Conservation (phyloP, 2,797 vertebrate genomes). For the Semotilus atromaculatus region DNA sequence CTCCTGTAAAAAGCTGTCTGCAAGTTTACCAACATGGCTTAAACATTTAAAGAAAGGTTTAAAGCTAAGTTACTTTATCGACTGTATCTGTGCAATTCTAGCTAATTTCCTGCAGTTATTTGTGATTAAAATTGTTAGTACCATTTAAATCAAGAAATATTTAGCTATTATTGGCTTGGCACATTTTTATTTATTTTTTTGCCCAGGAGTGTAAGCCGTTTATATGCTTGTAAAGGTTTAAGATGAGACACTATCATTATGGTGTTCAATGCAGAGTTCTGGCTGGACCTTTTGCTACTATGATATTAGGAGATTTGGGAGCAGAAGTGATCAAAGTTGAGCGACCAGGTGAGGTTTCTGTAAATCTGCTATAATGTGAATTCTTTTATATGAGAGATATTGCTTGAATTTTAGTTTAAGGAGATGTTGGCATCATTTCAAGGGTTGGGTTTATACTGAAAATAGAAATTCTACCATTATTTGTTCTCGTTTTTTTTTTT, state of each 20-base stretch:
- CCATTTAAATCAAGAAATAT: neutral
- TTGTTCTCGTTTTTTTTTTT: neutral
- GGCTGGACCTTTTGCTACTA: slow-evolving; percentile 94
- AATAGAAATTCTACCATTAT: too few species aligned
- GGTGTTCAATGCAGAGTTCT: slow-evolving; percentile 81
- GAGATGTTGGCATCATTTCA: neutral
- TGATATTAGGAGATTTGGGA: slow-evolving; percentile 95
- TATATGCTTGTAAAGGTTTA: neutral
- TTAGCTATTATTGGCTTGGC: neutral
- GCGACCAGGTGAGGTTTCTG: slow-evolving; percentile 82
- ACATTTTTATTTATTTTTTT: too few species aligned
- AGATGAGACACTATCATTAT: neutral
- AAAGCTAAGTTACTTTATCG: neutral
- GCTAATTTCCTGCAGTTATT: neutral
- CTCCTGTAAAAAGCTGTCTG: neutral
- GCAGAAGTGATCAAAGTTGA: slow-evolving; percentile 97
- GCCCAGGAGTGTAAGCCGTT: neutral
- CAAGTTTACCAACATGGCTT: neutral
- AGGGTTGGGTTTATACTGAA: neutral
- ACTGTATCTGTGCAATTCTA: neutral
- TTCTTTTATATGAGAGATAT: neutral
- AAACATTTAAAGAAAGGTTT: neutral
- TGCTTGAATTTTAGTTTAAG: neutral
- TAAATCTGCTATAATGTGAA: neutral
- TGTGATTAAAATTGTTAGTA: neutral